Conservation (phyloP, 2,113 vertebrate species). For the Tragelaphus imberbis region DNA sequence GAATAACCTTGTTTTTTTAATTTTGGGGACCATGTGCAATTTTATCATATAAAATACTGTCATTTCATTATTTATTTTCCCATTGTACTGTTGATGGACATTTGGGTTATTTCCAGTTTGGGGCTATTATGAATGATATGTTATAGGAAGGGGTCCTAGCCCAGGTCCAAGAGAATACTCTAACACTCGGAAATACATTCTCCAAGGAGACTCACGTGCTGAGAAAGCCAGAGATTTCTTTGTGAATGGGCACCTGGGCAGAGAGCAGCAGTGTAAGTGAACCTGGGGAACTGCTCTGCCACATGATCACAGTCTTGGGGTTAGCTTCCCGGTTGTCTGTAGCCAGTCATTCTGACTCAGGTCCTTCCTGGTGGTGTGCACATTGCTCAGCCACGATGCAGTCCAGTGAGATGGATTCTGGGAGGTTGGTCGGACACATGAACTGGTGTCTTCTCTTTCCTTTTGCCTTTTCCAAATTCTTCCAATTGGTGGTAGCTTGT, state of each 20-base stretch:
- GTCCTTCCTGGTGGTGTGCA: background rate
- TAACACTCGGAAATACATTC: background rate
- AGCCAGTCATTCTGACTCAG: background rate
- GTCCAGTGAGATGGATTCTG: background rate
- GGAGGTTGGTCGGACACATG: background rate
- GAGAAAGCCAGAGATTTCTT: background rate
- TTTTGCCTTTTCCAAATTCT: background rate
- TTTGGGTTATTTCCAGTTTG: background rate
- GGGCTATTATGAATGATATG: background rate
- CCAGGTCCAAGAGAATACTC: background rate
- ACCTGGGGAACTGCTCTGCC: background rate
- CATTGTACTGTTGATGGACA: background rate
- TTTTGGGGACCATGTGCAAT: background rate
- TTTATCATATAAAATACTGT: background rate
- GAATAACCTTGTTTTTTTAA: background rate
- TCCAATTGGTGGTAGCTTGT: background rate
- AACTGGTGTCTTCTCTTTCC: background rate
- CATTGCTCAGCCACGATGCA: background rate
- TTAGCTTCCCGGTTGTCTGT: background rate
- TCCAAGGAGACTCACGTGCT: background rate
- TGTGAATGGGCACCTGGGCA: background rate
- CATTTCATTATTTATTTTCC: background rate
- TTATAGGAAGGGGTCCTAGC: background rate
- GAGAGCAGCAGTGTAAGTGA: background rate
- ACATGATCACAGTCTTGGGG: background rate